Evolutionary conservation across 2,797 vertebrate genomes (phyloP), one percentile per base, ranked within the genome.

Genomic region (Pelodytes ibericus): DNA sequence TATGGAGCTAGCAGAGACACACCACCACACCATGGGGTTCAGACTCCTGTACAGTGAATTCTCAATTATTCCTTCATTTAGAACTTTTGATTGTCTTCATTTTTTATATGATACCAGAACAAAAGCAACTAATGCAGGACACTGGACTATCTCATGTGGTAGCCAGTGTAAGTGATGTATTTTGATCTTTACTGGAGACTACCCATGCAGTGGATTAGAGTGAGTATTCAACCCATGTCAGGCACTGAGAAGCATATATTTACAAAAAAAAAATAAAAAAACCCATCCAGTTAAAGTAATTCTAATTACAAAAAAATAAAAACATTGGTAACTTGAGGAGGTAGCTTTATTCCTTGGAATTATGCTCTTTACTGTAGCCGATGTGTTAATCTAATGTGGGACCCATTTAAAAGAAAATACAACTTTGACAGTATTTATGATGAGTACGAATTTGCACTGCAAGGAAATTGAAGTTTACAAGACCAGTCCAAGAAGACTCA

Each of bases 1-100:
- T 98, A 97, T 92, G 76, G 77, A 71, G 88, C 89, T 79, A 92
- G 89, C 88, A 93, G 92, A 89, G 96, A 98, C 95, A 96, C 96
- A 87, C 96, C 96, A 89, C 96, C 96, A 84, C 96, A 97, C 91
- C 96, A 95, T 88, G 96, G 95, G 91, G 95, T 98, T 88, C 96
- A 97, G 91, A 97, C 96, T 88, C 95, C 96, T 85, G 96, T 96
- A 88, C 96, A 97, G 90, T 98, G 95, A 98, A 93, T 83, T 84
- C 83, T 7, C 57, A 18, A 31, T 9, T 26, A 26, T 25, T 18
- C 57, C 22, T 61, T 80, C 86, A 82, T 83, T 82, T 82, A 72
- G 86, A 89, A 87, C 88, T 91, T 91, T 88, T 81, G 82, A 89
- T 89, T 86, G 89, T 86, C 86, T 87, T 83, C 39, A 36, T 93